A percentile compares a stretch with the other conserved stretches of the same genome.
Conservation (phyloP, 1,140 invertebrate species). For the Brachystomella parvula region DNA sequence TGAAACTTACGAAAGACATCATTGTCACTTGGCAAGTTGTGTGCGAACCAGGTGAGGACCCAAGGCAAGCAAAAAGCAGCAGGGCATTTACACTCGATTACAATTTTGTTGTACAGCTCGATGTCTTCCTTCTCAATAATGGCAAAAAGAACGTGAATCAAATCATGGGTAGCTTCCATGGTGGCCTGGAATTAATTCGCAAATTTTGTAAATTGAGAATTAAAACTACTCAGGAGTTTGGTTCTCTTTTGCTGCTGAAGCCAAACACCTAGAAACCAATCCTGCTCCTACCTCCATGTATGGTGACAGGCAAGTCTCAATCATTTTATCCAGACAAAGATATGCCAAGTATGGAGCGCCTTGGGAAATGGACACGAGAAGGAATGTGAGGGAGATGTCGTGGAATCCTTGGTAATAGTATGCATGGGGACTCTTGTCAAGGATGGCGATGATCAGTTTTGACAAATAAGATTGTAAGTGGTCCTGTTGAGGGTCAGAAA, state of each 20-base stretch:
- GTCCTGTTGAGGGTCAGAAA: slow-evolving; percentile 36
- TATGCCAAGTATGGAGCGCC: slow-evolving; percentile 30
- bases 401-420: slow-evolving; percentile 38
- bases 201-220: too few species aligned
- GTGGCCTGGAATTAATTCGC: too few species aligned
- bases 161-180: slow-evolving; percentile 33
- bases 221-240: too few species aligned
- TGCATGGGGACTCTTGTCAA: slow-evolving; percentile 30
- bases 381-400: slow-evolving; percentile 37
- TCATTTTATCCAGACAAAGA: slow-evolving; percentile 33
- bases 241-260: too few species aligned
- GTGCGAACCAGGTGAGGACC: slow-evolving; percentile 38
- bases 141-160: slow-evolving; percentile 34
- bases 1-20: slow-evolving; percentile 36
- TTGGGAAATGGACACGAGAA: slow-evolving; percentile 31
- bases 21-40: slow-evolving; percentile 33
- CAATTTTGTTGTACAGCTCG: slow-evolving; percentile 33
- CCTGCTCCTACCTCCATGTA: slow-evolving; percentile 38
- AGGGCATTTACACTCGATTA: slow-evolving; percentile 31
- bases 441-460: slow-evolving; percentile 25
- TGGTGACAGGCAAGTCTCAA: slow-evolving; percentile 24
- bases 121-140: slow-evolving; percentile 33
- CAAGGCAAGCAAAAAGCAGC: slow-evolving; percentile 35
- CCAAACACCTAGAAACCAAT: too few species aligned
- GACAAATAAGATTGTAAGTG: slow-evolving; percentile 29